Evolutionary conservation across 1,140 invertebrate genomes (phyloP).

Genomic region (Drosophila miranda): DNA sequence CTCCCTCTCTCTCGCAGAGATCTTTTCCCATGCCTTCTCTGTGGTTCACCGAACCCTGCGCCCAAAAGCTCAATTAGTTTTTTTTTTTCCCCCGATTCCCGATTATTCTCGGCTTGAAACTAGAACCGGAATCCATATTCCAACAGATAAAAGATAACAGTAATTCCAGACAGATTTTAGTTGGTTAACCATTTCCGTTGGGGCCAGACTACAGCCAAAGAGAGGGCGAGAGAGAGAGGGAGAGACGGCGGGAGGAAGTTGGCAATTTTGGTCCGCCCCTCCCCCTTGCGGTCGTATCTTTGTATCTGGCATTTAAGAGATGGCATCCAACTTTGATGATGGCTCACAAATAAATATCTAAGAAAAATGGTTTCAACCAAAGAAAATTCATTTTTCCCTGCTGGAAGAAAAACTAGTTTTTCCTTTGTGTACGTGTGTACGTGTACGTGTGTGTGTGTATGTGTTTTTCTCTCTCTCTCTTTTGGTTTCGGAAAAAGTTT

Average conservation of each 20-base stretch:
- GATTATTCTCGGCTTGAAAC: constrained; percentile 6
- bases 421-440: constrained; percentile 21
- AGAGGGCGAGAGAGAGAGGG: constrained; percentile 19
- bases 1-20: too few relatives aligned
- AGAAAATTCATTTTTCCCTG: constrained; percentile 43
- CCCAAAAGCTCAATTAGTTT: constrained; percentile 7
- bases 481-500: constrained; percentile 54
- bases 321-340: constrained; percentile 45
- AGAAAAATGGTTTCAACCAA: constrained; percentile 41
- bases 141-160: constrained; percentile 22
- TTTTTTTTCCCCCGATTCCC: neutral
- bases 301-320: constrained; percentile 34
- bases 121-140: constrained; percentile 35
- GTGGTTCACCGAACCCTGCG: constrained; percentile 10
- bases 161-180: constrained; percentile 12
- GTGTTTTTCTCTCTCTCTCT: neutral
- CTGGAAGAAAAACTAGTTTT: constrained; percentile 58
- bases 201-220: constrained; percentile 4
- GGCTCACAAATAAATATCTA: constrained; percentile 61
- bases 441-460: constrained; percentile 18
- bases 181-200: constrained; percentile 45
- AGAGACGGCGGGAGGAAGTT: constrained; percentile 25
- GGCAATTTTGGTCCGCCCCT: constrained; percentile 22
- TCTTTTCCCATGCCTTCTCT: neutral
- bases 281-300: constrained; percentile 8